These are phyloP conservation scores for Leptinotarsa undecemlineata DNA, from an alignment of 1,140 invertebrate species.

Conservation along the genomic window DNA sequence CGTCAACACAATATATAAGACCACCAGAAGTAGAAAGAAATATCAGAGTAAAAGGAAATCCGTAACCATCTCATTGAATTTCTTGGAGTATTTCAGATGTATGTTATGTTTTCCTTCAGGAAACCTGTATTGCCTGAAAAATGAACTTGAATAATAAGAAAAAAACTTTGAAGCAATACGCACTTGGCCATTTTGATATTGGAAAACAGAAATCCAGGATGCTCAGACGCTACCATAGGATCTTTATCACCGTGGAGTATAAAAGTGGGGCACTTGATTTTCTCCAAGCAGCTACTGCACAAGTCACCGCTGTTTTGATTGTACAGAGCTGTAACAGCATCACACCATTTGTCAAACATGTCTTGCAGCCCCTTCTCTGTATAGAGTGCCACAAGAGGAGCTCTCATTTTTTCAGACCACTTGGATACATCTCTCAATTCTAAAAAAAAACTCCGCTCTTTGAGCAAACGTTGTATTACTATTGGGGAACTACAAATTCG, in stretches of 20 bases:
- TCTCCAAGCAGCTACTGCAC: slow-evolving; percentile 65
- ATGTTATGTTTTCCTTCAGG: slow-evolving; percentile 86
- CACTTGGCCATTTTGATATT: slow-evolving; percentile 70
- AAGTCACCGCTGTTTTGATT: slow-evolving; percentile 68
- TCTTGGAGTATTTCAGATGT: slow-evolving; percentile 75
- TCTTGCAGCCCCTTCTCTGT: slow-evolving; percentile 72
- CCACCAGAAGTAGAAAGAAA: not conserved
- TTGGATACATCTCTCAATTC: slow-evolving; percentile 69
- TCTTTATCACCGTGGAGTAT: slow-evolving; percentile 85
- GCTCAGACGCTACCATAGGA: slow-evolving; percentile 71
- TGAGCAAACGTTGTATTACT: too few species aligned
- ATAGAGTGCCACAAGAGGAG: slow-evolving; percentile 74
- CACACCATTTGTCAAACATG: slow-evolving; percentile 75
- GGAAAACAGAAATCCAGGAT: slow-evolving; percentile 71
- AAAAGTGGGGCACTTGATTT: slow-evolving; percentile 74
- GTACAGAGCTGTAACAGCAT: slow-evolving; percentile 64
- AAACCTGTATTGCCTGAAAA: slow-evolving; percentile 65
- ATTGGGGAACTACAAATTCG: too few species aligned
- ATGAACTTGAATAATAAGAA: too few species aligned
- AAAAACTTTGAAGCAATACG: slow-evolving; percentile 27
- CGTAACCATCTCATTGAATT: slow-evolving; percentile 77
- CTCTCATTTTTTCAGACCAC: slow-evolving; percentile 80
- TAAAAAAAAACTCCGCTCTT: slow-evolving; percentile 40
- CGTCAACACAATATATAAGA: too few species aligned
- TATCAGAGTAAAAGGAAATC: slow-evolving; percentile 65